Evolutionary conservation across 2,797 vertebrate species (phyloP).

Genomic region (Merluccius polli): DNA sequence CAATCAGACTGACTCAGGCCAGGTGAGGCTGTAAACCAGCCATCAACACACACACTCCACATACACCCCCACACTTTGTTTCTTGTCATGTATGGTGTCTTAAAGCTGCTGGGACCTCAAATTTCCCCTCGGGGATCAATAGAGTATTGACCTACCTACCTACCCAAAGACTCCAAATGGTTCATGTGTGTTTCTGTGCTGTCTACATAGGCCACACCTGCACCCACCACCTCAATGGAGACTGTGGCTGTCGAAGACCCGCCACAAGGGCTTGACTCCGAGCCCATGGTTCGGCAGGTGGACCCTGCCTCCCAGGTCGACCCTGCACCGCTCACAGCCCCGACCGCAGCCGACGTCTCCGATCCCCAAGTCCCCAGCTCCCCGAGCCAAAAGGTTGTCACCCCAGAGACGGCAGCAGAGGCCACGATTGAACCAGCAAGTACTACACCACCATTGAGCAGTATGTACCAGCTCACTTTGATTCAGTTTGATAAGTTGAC

Average conservation of each 20-base stretch:
- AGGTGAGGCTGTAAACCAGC: too few species aligned
- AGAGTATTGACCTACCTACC: too few species aligned
- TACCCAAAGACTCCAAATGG: too few species aligned
- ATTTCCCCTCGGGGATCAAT: too few species aligned
- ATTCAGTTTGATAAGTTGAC: not conserved
- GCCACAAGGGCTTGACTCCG: not conserved
- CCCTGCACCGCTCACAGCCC: not conserved
- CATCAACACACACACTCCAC: too few species aligned
- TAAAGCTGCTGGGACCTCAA: too few species aligned
- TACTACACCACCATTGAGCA: not conserved
- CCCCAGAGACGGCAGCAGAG: not conserved
- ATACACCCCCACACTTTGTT: too few species aligned
- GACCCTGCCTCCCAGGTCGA: not conserved
- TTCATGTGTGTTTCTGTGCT: not conserved
- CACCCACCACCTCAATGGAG: not conserved
- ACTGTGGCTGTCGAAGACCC: not conserved
- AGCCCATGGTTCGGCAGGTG: not conserved
- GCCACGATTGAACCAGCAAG: not conserved
- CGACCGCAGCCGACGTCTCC: not conserved
- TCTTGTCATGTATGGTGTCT: too few species aligned
- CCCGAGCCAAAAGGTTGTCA: not conserved
- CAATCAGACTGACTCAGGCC: too few species aligned
- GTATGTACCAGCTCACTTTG: not conserved
- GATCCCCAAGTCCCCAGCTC: not conserved
- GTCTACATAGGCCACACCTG: not conserved